Evolutionary conservation across 1,140 invertebrate genomes (phyloP).

Genomic region (Anastatus disparis): DNA sequence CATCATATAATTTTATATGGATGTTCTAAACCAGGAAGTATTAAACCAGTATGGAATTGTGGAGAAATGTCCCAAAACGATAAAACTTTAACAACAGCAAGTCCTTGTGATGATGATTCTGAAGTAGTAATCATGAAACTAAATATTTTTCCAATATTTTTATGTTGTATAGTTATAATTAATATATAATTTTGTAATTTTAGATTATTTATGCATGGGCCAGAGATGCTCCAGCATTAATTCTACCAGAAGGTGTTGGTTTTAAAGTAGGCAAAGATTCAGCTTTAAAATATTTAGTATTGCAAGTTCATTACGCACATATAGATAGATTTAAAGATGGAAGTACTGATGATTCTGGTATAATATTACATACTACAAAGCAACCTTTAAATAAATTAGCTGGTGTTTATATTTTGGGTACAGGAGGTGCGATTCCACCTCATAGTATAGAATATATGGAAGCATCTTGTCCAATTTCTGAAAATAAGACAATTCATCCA

Average conservation of each 20-base stretch:
- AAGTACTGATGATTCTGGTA: conserved; percentile 82
- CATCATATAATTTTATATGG: conserved; percentile 98
- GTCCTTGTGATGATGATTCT: conserved; percentile 77
- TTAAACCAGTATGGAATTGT: conserved; percentile 88
- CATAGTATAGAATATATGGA: conserved; percentile 85
- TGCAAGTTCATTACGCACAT: conserved; percentile 94
- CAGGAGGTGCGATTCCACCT: conserved; percentile 80
- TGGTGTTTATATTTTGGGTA: conserved; percentile 88
- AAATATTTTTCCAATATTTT: conserved; percentile 51
- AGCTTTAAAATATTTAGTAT: conserved; percentile 80
- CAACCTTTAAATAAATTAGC: conserved; percentile 80
- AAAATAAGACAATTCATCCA: conserved; percentile 88
- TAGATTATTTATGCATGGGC: conserved; percentile 98
- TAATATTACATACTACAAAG: conserved; percentile 82
- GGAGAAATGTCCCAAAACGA: conserved; percentile 84
- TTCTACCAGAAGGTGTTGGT: conserved; percentile 85
- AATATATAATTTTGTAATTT: not conserved
- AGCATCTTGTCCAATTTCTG: conserved; percentile 81
- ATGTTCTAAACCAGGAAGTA: conserved; percentile 84
- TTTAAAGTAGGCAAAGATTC: conserved; percentile 83
- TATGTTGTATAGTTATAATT: conserved; percentile 8
- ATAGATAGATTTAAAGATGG: conserved; percentile 80
- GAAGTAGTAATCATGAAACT: conserved; percentile 68
- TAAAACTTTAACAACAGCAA: conserved; percentile 66
- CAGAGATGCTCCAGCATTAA: conserved; percentile 87